These are phyloP conservation scores for Cantharis nigra DNA, from an alignment of 2,888 invertebrate species.

Conservation along the genomic window DNA sequence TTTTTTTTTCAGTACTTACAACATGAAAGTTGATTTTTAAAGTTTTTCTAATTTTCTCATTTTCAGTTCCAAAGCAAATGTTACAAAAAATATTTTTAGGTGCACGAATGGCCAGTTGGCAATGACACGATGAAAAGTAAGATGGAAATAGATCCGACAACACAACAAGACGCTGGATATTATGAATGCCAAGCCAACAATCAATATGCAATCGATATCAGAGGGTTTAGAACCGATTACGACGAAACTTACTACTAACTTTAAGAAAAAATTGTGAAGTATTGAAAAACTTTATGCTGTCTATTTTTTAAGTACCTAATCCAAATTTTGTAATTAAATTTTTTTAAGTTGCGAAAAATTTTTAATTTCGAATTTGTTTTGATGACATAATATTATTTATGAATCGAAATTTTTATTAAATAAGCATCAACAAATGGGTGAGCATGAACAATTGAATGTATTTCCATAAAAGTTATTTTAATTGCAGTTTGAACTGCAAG, in stretches of 20 bases:
- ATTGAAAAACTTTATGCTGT: neutral
- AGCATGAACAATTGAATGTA: too few relatives aligned
- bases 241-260: constrained; percentile 37
- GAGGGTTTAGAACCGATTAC: constrained; percentile 70
- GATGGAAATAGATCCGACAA: constrained; percentile 76
- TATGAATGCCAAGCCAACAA: constrained; percentile 76
- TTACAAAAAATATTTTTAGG: constrained; percentile 52
- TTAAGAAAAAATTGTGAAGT: neutral
- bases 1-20: neutral
- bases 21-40: neutral
- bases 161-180: constrained; percentile 72
- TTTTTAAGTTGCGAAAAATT: neutral
- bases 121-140: constrained; percentile 71
- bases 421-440: neutral
- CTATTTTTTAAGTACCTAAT: neutral
- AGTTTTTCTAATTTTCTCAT: neutral
- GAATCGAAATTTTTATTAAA: neutral
- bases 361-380: too few relatives aligned
- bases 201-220: constrained; percentile 69
- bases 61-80: neutral
- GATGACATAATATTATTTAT: neutral
- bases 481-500: too few relatives aligned
- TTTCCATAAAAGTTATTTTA: too few relatives aligned
- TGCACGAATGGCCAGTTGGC: constrained; percentile 69
- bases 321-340: neutral